Conservation (phyloP, 2,113 vertebrate species). For the Regulus satrapa region DNA sequence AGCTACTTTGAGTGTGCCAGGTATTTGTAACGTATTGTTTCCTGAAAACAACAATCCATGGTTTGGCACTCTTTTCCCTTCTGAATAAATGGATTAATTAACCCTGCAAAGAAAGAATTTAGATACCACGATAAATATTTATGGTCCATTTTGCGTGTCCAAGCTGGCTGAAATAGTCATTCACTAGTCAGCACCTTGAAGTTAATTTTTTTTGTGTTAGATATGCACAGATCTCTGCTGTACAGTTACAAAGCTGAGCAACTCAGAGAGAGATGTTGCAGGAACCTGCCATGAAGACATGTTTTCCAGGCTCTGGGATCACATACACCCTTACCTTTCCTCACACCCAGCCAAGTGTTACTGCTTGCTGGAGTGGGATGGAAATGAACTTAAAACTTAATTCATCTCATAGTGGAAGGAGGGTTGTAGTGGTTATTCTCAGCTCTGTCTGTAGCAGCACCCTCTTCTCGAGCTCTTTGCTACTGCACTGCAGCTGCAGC, state of each 20-base stretch:
- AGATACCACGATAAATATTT: background rate
- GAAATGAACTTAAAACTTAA: background rate
- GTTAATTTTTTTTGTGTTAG: background rate
- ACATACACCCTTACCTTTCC: background rate
- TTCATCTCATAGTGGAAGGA: background rate
- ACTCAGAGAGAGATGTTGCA: background rate
- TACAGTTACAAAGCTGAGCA: background rate
- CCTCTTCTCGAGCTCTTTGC: background rate
- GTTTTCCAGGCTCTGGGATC: background rate
- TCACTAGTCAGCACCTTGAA: background rate
- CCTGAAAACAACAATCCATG: background rate
- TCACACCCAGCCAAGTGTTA: background rate
- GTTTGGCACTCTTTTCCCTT: background rate
- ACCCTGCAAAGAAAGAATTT: background rate
- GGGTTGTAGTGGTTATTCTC: background rate
- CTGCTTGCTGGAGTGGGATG: background rate
- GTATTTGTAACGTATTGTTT: background rate
- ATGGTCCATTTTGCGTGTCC: background rate
- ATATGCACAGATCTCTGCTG: background rate
- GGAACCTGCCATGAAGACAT: background rate
- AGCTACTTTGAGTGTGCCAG: background rate
- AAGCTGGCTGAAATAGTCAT: background rate
- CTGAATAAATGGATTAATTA: background rate
- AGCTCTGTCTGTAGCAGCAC: background rate
- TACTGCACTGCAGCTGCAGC: background rate